Evolutionary conservation across 92 coral and sea anemone species (phyloP).

Genomic region (Meandrina meandrites): DNA sequence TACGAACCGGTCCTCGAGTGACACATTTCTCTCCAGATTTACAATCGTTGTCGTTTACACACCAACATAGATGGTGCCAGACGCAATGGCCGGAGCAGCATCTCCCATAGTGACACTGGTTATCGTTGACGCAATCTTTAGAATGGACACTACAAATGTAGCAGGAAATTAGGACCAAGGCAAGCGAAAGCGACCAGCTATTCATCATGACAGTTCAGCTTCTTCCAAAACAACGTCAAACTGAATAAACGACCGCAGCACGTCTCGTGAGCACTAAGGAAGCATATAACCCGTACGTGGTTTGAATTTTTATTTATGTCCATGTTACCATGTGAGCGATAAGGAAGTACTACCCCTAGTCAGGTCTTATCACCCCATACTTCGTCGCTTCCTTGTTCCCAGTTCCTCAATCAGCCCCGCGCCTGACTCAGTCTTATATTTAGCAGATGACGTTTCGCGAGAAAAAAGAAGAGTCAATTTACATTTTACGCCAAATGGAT

Average conservation of each 20-base stretch:
- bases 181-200: neutral
- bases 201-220: neutral
- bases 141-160: neutral
- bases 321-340: neutral
- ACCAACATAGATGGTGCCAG: neutral
- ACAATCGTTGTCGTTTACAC: neutral
- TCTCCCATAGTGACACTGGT: neutral
- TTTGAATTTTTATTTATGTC: neutral
- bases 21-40: neutral
- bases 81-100: neutral
- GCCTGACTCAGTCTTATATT: neutral
- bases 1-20: neutral
- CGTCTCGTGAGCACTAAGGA: neutral
- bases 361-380: neutral
- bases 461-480: neutral
- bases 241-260: neutral
- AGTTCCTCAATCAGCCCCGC: neutral
- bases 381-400: neutral
- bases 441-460: neutral
- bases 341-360: neutral
- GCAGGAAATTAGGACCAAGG: neutral
- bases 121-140: neutral
- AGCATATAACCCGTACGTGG: neutral
- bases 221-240: neutral
- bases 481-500: neutral